Conservation (phyloP, 2,888 invertebrate genomes). For the Phyllotreta cruciferae region DNA sequence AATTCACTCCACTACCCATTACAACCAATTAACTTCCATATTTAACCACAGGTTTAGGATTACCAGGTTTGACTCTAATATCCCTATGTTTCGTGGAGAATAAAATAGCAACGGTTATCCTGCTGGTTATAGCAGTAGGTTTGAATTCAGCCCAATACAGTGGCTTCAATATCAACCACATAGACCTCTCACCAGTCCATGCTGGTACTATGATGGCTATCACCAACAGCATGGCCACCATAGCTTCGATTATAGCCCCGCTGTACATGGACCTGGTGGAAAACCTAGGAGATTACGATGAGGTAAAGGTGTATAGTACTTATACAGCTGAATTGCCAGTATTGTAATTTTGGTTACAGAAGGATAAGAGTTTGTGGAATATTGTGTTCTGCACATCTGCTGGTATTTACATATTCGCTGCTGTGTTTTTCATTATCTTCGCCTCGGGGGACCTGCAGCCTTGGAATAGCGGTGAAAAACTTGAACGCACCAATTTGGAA, state of each 20-base stretch:
- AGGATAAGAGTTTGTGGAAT: constrained; percentile 72
- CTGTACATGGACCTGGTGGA: constrained; percentile 69
- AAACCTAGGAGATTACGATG: constrained; percentile 33
- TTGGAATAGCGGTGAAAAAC: constrained; percentile 65
- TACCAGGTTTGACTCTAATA: constrained; percentile 71
- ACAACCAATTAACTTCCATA: no score
- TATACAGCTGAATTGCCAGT: no score
- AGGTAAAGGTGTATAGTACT: constrained; percentile 21
- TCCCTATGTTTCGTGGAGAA: constrained; percentile 66
- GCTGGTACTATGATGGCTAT: constrained; percentile 83
- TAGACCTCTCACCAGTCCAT: constrained; percentile 82
- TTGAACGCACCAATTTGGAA: constrained; percentile 17
- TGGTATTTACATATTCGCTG: constrained; percentile 72
- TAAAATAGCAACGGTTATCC: constrained; percentile 65
- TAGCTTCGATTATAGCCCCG: constrained; percentile 79
- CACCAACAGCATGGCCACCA: constrained; percentile 76
- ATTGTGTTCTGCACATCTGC: constrained; percentile 78
- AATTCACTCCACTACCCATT: background rate
- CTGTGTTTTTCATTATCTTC: constrained; percentile 73
- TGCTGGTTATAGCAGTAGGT: constrained; percentile 73
- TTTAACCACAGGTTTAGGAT: constrained; percentile 52
- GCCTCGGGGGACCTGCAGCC: constrained; percentile 71
- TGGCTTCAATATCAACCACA: constrained; percentile 78
- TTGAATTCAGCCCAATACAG: constrained; percentile 71
- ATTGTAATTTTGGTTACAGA: constrained; percentile 59